Conservation (phyloP, 2,888 invertebrate species). For the Taphrorychus bicolor region DNA sequence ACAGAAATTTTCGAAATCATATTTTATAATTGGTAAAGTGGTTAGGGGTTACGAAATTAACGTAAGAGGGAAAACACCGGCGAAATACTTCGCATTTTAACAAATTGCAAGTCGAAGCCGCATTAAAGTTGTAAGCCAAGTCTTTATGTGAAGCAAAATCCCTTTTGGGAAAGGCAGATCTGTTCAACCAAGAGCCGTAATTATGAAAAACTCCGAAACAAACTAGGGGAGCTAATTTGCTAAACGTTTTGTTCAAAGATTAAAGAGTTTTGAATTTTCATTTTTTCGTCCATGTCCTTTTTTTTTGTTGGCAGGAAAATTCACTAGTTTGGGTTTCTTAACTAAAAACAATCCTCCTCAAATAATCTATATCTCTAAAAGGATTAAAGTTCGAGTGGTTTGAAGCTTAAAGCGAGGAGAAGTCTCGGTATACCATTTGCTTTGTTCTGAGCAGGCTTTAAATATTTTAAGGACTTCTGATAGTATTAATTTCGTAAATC, state of each 20-base stretch:
- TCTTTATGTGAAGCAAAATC: conserved; percentile 7
- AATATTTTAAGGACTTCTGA: conserved; percentile 24
- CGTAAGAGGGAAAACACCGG: neutral
- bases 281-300: neutral
- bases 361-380: conserved; percentile 3
- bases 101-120: conserved; percentile 7
- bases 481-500: conserved; percentile 29
- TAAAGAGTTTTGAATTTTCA: conserved; percentile 13
- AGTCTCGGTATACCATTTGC: neutral
- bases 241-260: conserved; percentile 15
- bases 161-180: conserved; percentile 7
- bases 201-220: conserved; percentile 14
- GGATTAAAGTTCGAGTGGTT: neutral
- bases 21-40: neutral
- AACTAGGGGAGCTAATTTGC: conserved; percentile 8
- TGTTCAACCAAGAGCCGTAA: conserved; percentile 9
- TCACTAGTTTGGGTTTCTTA: neutral
- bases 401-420: neutral
- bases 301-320: neutral
- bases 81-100: conserved; percentile 7
- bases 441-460: conserved; percentile 21
- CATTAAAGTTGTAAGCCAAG: conserved; percentile 6
- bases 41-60: neutral
- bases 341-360: neutral
- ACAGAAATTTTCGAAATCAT: neutral